phyloP scores from a whole-genome alignment of 2,888 invertebrate genomes.

The Calameuta filiformis region DNA sequence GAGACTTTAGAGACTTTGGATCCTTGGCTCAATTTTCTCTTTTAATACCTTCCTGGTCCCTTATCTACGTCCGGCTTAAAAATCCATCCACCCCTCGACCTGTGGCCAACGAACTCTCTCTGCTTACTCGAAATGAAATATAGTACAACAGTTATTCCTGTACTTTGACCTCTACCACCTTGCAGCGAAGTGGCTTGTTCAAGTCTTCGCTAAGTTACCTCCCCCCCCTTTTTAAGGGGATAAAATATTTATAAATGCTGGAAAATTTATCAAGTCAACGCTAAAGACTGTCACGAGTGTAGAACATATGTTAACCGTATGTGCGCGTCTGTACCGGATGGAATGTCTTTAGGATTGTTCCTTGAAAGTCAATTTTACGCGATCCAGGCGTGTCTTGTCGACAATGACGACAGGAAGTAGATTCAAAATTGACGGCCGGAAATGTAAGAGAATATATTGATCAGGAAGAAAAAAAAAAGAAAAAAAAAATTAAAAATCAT shows the following conservation, averaged over 20 bases:
- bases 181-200: neutral
- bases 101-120: neutral
- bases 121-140: neutral
- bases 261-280: too few relatives aligned
- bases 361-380: neutral
- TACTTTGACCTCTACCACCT: neutral
- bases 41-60: neutral
- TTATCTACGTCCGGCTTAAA: too few relatives aligned
- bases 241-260: too few relatives aligned
- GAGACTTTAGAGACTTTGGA: neutral
- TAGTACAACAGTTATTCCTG: neutral
- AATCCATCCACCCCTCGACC: too few relatives aligned
- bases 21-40: neutral
- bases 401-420: conserved; percentile 9
- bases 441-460: neutral
- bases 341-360: neutral
- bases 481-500: conserved; percentile 5
- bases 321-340: neutral
- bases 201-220: neutral
- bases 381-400: neutral
- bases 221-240: too few relatives aligned
- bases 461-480: neutral
- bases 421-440: neutral
- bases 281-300: too few relatives aligned
- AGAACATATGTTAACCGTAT: too few relatives aligned